These are phyloP conservation scores for Paramormyrops kingsleyae DNA, from an alignment of 2,113 vertebrate genomes.

Conservation along the genomic window DNA sequence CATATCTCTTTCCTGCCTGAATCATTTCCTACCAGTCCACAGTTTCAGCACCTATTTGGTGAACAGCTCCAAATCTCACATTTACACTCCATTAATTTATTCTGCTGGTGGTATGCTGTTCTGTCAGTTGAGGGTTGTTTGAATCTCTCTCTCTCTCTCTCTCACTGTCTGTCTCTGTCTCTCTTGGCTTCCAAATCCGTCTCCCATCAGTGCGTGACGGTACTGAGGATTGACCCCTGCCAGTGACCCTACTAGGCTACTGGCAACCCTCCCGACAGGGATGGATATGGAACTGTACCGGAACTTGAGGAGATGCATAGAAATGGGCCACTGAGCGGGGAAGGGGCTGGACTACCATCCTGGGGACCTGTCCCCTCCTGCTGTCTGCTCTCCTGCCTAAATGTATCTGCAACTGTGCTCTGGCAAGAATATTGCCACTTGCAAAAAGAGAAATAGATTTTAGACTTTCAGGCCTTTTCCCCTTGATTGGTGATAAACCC, in stretches of 20 bases:
- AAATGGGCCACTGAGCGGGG: background rate
- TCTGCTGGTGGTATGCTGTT: background rate
- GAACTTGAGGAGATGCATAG: background rate
- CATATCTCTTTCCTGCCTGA: background rate
- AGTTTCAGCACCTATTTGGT: slow-evolving; percentile 6
- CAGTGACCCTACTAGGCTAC: background rate
- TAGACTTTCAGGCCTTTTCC: background rate
- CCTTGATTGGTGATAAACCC: background rate
- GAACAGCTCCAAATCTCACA: slow-evolving; percentile 12
- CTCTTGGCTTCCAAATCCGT: background rate
- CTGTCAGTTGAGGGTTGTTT: background rate
- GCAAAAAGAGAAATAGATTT: background rate
- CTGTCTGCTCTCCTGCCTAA: background rate
- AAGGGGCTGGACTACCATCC: background rate
- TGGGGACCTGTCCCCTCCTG: background rate
- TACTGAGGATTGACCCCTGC: background rate
- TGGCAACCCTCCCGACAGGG: background rate
- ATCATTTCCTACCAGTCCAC: background rate
- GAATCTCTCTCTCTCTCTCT: background rate
- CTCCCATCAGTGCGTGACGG: background rate
- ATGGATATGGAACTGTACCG: background rate
- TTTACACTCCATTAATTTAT: background rate
- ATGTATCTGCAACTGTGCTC: background rate
- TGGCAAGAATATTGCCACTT: background rate
- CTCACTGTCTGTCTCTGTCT: background rate